Evolutionary conservation across 2,113 vertebrate genomes (phyloP).

Genomic region (Chiloscyllium plagiosum): DNA sequence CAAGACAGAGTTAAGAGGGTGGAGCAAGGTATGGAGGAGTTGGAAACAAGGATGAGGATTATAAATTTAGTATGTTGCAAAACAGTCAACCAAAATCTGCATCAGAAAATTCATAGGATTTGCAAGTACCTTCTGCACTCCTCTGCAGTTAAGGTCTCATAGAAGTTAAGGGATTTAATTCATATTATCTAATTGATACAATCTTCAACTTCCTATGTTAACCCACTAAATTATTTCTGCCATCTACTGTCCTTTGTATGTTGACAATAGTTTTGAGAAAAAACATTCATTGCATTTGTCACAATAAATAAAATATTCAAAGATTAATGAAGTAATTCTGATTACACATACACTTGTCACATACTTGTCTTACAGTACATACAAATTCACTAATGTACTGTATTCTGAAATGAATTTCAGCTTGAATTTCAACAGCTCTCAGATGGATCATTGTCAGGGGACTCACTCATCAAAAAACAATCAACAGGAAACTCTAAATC

Average conservation of each 20-base stretch:
- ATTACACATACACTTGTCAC: not conserved
- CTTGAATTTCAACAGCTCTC: not conserved
- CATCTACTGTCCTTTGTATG: not conserved
- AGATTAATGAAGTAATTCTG: not conserved
- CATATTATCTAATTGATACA: not conserved
- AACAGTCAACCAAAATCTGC: not conserved
- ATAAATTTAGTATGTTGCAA: too few relatives aligned
- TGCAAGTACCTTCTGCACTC: not conserved
- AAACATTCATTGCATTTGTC: not conserved
- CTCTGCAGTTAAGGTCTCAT: not conserved
- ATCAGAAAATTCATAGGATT: not conserved
- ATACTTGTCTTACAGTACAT: not conserved
- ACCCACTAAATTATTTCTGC: not conserved
- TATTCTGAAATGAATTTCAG: not conserved
- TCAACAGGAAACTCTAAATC: not conserved
- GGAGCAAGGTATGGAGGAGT: too few relatives aligned
- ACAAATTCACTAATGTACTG: not conserved
- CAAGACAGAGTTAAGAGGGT: too few relatives aligned
- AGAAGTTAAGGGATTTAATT: not conserved
- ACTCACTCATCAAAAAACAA: not conserved
- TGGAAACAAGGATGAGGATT: too few relatives aligned
- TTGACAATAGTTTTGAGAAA: not conserved
- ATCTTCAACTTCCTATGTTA: not conserved
- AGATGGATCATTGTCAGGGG: not conserved
- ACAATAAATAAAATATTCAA: conserved; percentile 1